Evolutionary conservation across 2,113 vertebrate species (phyloP), one percentile per base, ranked within the genome.

Genomic region (Sinocyclocheilus grahami): DNA sequence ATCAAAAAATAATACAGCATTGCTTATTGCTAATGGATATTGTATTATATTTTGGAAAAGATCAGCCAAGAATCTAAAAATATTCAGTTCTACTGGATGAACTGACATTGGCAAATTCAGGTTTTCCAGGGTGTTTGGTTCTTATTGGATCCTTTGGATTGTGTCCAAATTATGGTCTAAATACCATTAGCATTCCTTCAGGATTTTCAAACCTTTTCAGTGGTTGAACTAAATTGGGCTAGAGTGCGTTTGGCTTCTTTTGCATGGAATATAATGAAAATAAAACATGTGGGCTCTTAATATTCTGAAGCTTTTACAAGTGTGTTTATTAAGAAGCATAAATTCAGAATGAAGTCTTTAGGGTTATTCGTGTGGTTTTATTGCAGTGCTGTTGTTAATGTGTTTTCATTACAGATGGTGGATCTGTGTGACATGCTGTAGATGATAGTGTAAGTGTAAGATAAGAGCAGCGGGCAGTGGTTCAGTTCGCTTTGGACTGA

Each of bases 401-500:
- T 20, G 55, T 20, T 60, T 58, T 55, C 24, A 33, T 30, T 33
- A 37, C 24, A 14, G 30, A 39, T 79, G 18, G 30, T 2, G 22
- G 37, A 63, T 81, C 42, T 81, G 37, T 42, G 13, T 42, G 55
- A 51, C 22, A 27, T 12, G 20, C 37, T 46, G 33, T 39, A 22
- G 71, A 42, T 51, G 14, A 53, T 53, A 77, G n/a, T 51, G 30
- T 78, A 55, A 9, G 7, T 55, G 75, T 65, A 16, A 46, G 60
- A 46, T 42, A 81, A 39, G 16, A 37, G 78, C 33, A 27, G 46
- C 24, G 12, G 20, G 51, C 48, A 81, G 11, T 20, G 39, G n/a
- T 48, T 46, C 58, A 46, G 37, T 22, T 67, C n/a, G 42, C 62
- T 82, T 16, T 69, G 63, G 22, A 46, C 79, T 51, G 60, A 82